Evolutionary conservation across 1,140 invertebrate species (phyloP).

Genomic region (Drosophila bifasciata): DNA sequence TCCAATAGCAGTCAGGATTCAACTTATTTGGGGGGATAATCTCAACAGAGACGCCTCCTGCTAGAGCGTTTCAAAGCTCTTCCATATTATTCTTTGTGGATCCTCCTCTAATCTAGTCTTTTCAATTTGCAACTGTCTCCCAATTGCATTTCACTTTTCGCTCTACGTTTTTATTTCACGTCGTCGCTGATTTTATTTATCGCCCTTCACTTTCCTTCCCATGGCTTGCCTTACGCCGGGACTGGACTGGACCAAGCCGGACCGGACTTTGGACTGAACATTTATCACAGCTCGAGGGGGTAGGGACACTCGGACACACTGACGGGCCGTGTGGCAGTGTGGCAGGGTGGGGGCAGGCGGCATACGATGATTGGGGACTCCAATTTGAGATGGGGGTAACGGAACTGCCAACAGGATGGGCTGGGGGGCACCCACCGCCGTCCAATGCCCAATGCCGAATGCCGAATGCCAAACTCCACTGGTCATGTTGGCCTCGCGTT

Average conservation of each 20-base stretch:
- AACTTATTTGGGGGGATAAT: too few relatives aligned
- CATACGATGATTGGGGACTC: slow-evolving; percentile 13
- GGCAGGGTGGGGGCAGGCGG: too few relatives aligned
- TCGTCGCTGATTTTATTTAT: slow-evolving; percentile 49
- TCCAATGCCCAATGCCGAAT: background rate
- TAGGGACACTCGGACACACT: slow-evolving; percentile 3
- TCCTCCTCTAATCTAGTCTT: slow-evolving; percentile 23
- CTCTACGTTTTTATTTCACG: slow-evolving; percentile 35
- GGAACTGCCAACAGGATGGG: background rate
- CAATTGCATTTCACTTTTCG: slow-evolving; percentile 54
- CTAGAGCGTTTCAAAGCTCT: too few relatives aligned
- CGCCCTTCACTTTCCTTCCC: slow-evolving; percentile 37
- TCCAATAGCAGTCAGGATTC: too few relatives aligned
- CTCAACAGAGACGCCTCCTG: too few relatives aligned
- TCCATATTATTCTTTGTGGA: too few relatives aligned
- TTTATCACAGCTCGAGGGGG: slow-evolving; percentile 44
- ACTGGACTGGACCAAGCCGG: too few relatives aligned
- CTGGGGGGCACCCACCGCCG: background rate
- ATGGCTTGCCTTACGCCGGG: slow-evolving; percentile 24
- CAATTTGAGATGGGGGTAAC: slow-evolving; percentile 60
- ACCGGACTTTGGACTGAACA: slow-evolving; percentile 27
- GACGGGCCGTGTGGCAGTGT: slow-evolving; percentile 2
- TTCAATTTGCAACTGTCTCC: slow-evolving; percentile 59
- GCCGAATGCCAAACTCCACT: slow-evolving; percentile 13
- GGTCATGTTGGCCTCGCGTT: slow-evolving; percentile 57